Percentiles rank a stretch among this genome's conserved stretches.
Evolutionary conservation across 37 sponge, comb jelly and placozoan genomes (phyloP).

Genomic region (Amphimedon queenslandica): DNA sequence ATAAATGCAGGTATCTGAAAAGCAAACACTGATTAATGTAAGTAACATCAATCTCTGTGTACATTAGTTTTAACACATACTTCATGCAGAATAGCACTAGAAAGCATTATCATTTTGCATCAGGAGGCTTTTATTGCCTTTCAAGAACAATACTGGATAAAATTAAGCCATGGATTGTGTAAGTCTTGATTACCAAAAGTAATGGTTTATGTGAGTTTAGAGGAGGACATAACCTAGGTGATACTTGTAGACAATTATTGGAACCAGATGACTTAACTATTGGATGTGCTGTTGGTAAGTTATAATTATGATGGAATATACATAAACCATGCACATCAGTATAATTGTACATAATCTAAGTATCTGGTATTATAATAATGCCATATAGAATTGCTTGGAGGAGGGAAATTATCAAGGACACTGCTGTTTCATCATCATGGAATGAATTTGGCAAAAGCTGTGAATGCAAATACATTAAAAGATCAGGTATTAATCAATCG

Average conservation of each 20-base stretch:
- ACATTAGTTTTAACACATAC: no score
- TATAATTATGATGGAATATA: no score
- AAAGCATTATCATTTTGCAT: constrained; percentile 60
- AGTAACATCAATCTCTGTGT: no score
- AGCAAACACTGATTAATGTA: no score
- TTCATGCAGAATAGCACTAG: no score
- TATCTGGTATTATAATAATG: no score
- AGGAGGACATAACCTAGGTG: no score
- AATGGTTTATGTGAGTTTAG: no score
- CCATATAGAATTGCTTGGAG: not conserved
- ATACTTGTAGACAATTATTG: constrained; percentile 18
- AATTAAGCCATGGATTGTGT: constrained; percentile 32
- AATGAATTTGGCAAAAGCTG: not conserved
- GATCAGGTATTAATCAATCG: not conserved
- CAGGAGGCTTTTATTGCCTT: constrained; percentile 56
- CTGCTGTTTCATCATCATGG: not conserved
- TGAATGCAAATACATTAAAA: not conserved
- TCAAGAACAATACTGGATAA: constrained; percentile 37
- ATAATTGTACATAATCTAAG: no score
- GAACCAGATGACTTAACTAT: constrained; percentile 57
- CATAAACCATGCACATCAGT: no score
- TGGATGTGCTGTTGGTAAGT: constrained; percentile 29
- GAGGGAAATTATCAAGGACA: not conserved
- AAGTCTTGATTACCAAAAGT: no score
- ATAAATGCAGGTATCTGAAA: no score